phyloP scores from a whole-genome alignment of 2,888 invertebrate genomes.

The Acanthoscelides obtectus region DNA sequence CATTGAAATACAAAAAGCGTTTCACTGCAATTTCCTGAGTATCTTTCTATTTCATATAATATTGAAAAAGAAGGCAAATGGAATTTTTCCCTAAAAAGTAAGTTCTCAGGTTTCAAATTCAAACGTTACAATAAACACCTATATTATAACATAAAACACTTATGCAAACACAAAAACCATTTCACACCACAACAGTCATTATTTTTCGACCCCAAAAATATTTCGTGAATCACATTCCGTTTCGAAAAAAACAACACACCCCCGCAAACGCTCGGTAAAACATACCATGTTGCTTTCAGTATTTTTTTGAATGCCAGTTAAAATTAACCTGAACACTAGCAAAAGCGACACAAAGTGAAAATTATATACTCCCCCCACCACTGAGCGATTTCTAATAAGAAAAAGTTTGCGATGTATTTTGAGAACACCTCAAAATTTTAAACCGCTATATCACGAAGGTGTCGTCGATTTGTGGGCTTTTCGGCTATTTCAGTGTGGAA shows the following conservation, averaged over 20 bases:
- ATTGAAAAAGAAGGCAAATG: no score
- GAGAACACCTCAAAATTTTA: constrained; percentile 19
- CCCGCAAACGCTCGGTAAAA: neutral
- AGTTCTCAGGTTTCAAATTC: no score
- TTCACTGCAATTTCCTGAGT: no score
- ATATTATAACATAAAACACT: neutral
- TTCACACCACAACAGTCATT: neutral
- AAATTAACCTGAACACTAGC: constrained; percentile 25
- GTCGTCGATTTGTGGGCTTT: neutral
- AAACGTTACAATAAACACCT: neutral
- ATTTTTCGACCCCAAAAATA: neutral
- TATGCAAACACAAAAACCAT: neutral
- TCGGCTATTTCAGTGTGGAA: neutral
- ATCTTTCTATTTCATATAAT: no score
- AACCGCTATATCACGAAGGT: constrained; percentile 16
- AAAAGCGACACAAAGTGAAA: constrained; percentile 18
- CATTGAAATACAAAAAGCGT: no score
- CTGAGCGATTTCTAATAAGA: constrained; percentile 13
- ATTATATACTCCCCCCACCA: constrained; percentile 29
- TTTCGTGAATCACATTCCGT: neutral
- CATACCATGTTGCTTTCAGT: constrained; percentile 19
- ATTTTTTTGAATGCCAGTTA: constrained; percentile 20
- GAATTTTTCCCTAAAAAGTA: no score
- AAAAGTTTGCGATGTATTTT: constrained; percentile 26
- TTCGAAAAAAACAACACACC: neutral